A percentile compares a stretch with the other conserved stretches of the same genome.
Conservation (phyloP, 1,140 invertebrate species). For the Bombyx mori region DNA sequence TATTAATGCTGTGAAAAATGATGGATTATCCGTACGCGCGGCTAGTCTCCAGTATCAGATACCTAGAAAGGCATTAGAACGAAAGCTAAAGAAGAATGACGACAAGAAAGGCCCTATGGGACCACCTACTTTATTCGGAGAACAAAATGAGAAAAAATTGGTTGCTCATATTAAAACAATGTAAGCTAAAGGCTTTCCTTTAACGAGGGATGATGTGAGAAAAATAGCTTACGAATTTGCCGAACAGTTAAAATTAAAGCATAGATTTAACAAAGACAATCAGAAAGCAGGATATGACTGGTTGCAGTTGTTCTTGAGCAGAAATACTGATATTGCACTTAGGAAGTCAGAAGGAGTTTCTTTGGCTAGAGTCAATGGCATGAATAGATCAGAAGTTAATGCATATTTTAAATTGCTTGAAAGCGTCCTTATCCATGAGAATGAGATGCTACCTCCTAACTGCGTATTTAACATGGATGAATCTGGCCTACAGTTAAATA, state of each 20-base stretch:
- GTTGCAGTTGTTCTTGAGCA: constrained; percentile 23
- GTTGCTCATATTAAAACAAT: no score
- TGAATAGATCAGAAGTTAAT: constrained; percentile 30
- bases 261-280: constrained; percentile 19
- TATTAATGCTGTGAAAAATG: constrained; percentile 14
- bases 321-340: constrained; percentile 18
- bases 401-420: constrained; percentile 34
- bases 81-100: constrained; percentile 10
- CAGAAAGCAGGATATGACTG: constrained; percentile 19
- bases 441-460: constrained; percentile 28
- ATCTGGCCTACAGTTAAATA: constrained; percentile 46
- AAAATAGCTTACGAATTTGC: constrained; percentile 24
- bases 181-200: constrained; percentile 25
- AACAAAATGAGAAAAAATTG: constrained; percentile 18
- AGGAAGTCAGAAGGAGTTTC: constrained; percentile 23
- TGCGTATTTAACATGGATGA: constrained; percentile 57
- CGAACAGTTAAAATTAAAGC: constrained; percentile 22
- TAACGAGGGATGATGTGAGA: constrained; percentile 12
- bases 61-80: constrained; percentile 14
- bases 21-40: constrained; percentile 7
- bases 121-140: constrained; percentile 13
- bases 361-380: constrained; percentile 14
- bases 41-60: constrained; percentile 2
- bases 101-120: constrained; percentile 12
- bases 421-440: constrained; percentile 24